Conservation (phyloP, 2,797 vertebrate species). For the Eulemur coronatus region DNA sequence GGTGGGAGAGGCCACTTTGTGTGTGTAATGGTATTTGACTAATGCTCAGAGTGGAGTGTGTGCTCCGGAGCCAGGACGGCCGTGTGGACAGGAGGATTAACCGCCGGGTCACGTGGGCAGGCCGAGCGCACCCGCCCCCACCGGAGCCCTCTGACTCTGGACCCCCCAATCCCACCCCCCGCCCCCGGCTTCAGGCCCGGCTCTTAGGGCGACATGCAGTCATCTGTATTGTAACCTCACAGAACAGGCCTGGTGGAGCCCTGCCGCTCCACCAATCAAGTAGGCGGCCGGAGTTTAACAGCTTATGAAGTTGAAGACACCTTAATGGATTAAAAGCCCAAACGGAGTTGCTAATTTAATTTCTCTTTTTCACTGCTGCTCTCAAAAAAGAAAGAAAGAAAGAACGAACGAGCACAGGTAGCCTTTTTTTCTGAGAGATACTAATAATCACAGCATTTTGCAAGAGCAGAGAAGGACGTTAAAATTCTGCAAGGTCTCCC, state of each 20-base stretch:
- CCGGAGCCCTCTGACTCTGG: background rate
- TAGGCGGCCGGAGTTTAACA: slow-evolving; percentile 25
- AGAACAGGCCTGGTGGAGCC: background rate
- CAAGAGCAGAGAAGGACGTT: slow-evolving; percentile 70
- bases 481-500: slow-evolving; percentile 69
- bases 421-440: slow-evolving; percentile 49
- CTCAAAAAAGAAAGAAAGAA: slow-evolving; percentile 64
- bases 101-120: background rate
- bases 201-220: background rate
- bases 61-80: background rate
- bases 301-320: slow-evolving; percentile 54
- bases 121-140: background rate
- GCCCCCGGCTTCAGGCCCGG: background rate
- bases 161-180: background rate
- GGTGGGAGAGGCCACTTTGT: background rate
- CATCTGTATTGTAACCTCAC: background rate
- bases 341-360: slow-evolving; percentile 70
- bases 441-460: slow-evolving; percentile 54
- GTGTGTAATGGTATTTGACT: slow-evolving; percentile 45
- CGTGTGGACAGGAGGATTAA: background rate
- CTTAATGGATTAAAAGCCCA: slow-evolving; percentile 63
- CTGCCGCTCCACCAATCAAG: slow-evolving; percentile 17
- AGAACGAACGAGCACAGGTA: background rate
- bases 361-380: slow-evolving; percentile 70
- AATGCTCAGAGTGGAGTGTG: background rate